These are phyloP conservation scores for Daptonema setosum DNA, from an alignment of 2,888 invertebrate genomes.

Conservation along the genomic window DNA sequence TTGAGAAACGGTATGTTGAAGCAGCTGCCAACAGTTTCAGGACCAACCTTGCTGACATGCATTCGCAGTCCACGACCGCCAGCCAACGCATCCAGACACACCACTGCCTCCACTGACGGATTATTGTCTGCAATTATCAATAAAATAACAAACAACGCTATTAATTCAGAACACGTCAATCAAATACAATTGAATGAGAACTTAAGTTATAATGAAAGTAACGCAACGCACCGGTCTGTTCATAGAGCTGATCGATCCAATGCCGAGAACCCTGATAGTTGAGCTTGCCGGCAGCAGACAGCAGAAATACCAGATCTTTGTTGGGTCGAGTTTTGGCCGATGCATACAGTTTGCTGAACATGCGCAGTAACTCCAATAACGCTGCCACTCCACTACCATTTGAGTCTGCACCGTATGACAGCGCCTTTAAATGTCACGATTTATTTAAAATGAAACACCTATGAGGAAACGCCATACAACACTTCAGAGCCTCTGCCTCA, in stretches of 20 bases:
- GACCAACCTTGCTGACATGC: constrained; percentile 91
- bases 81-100: constrained; percentile 57
- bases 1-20: constrained; percentile 76
- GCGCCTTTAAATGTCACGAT: constrained; percentile 40
- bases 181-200: not conserved
- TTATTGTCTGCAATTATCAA: not conserved
- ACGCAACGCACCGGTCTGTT: not conserved
- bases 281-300: constrained; percentile 69
- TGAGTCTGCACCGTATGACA: constrained; percentile 69
- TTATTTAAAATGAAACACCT: not conserved
- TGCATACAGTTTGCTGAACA: constrained; percentile 56
- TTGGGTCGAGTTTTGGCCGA: constrained; percentile 10
- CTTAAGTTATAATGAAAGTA: not conserved
- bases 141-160: not conserved
- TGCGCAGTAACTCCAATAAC: constrained; percentile 58
- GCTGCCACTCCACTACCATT: constrained; percentile 75
- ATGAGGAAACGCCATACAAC: no score
- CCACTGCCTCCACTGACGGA: constrained; percentile 39
- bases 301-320: constrained; percentile 49
- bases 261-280: constrained; percentile 88
- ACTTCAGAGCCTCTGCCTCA: no score
- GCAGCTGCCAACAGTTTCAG: no score
- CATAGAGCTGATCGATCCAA: constrained; percentile 66
- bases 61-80: constrained; percentile 47
- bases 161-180: not conserved